phyloP scores from a whole-genome alignment of 2,888 invertebrate species.

The Icerya purchasi region DNA sequence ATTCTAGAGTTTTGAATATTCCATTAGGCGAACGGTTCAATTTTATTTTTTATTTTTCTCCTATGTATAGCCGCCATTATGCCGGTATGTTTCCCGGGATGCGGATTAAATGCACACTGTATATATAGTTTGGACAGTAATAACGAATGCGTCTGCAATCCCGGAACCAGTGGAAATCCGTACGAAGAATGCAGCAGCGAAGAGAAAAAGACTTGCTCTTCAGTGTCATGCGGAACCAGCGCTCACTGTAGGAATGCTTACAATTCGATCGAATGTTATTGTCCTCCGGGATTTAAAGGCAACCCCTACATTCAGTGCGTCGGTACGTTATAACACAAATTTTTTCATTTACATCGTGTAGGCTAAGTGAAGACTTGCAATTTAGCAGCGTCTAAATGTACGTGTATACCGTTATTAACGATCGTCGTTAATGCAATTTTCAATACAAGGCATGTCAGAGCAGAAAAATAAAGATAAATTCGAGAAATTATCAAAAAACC shows the following conservation, averaged over 20 bases:
- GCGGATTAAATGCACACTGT: slow-evolving; percentile 68
- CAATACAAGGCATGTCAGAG: no score
- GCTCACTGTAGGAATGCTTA: slow-evolving; percentile 58
- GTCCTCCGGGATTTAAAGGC: slow-evolving; percentile 61
- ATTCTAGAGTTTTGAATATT: no score
- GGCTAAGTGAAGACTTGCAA: no score
- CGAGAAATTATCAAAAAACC: no score
- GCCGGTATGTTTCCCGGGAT: slow-evolving; percentile 56
- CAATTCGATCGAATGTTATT: slow-evolving; percentile 55
- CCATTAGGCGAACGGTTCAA: no score
- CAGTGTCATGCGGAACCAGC: slow-evolving; percentile 49
- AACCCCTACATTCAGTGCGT: slow-evolving; percentile 70
- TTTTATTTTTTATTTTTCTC: no score
- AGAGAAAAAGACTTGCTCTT: slow-evolving; percentile 41
- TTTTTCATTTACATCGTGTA: no score
- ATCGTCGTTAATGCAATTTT: no score
- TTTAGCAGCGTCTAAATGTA: no score
- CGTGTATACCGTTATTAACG: no score
- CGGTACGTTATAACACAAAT: slow-evolving; percentile 27
- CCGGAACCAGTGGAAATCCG: slow-evolving; percentile 67
- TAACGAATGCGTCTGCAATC: slow-evolving; percentile 62
- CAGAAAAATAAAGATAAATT: no score
- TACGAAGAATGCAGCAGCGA: slow-evolving; percentile 56
- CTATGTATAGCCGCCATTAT: slow-evolving; percentile 43
- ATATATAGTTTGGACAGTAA: slow-evolving; percentile 43